phyloP scores from a whole-genome alignment of 92 coral and sea anemone species.

The Parazoanthus swiftii region DNA sequence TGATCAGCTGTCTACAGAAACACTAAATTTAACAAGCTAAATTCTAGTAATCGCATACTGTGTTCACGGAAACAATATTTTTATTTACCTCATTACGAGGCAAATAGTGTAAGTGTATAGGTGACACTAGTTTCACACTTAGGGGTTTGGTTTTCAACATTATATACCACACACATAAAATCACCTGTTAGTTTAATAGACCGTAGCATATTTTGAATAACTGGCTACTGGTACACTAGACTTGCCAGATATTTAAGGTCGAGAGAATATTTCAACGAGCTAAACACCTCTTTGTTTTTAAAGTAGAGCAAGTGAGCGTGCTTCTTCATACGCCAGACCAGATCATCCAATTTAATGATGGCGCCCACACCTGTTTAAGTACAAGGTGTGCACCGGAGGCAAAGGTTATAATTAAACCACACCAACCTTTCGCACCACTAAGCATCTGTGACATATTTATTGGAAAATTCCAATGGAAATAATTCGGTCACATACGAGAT shows the following conservation, averaged over 20 bases:
- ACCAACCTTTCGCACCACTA: background rate
- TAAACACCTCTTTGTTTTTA: too few relatives aligned
- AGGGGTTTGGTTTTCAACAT: background rate
- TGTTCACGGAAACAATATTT: too few relatives aligned
- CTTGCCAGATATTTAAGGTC: background rate
- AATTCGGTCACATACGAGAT: background rate
- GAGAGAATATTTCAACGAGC: background rate
- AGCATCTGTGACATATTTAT: background rate
- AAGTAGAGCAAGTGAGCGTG: background rate
- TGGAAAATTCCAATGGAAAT: background rate
- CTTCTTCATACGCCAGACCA: too few relatives aligned
- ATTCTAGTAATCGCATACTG: too few relatives aligned
- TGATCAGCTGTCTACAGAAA: too few relatives aligned
- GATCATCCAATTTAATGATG: conserved; percentile 1
- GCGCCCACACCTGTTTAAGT: conserved; percentile 12
- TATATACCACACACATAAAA: background rate
- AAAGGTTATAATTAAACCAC: conserved; percentile 18
- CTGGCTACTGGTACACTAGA: background rate
- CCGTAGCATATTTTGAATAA: background rate
- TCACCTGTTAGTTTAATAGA: background rate
- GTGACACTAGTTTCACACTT: background rate
- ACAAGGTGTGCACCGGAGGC: conserved; percentile 36
- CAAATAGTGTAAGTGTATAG: background rate
- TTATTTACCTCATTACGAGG: background rate
- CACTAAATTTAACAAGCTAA: too few relatives aligned